Evolutionary conservation across 2,797 vertebrate species (phyloP).

Genomic region (Oophaga sylvatica): DNA sequence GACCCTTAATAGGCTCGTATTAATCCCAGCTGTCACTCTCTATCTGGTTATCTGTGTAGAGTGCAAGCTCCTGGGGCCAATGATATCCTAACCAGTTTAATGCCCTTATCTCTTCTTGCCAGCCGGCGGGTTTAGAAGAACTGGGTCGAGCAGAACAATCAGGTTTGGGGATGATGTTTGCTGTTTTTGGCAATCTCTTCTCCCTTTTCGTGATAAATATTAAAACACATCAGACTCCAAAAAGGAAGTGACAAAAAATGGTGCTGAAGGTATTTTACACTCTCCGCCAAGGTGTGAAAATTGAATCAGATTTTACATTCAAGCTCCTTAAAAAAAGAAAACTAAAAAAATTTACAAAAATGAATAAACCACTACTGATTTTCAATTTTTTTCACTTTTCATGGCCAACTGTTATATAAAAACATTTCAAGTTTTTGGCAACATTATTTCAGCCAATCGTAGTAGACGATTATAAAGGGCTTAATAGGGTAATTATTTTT

Average conservation of each 20-base stretch:
- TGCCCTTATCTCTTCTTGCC: conserved; percentile 50
- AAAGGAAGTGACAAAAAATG: neutral
- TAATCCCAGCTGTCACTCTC: conserved; percentile 44
- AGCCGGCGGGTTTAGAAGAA: conserved; percentile 15
- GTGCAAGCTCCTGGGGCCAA: conserved; percentile 46
- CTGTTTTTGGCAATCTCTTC: neutral
- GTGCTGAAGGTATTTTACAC: conserved; percentile 4
- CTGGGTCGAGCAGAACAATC: neutral
- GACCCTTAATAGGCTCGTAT: conserved; percentile 18
- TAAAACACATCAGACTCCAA: neutral
- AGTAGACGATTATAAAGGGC: no score
- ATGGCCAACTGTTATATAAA: no score
- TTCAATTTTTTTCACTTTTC: no score
- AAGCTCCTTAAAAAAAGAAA: no score
- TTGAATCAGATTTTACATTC: conserved; percentile 26
- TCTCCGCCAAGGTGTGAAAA: conserved; percentile 19
- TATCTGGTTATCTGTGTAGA: conserved; percentile 50
- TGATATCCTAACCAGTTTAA: conserved; percentile 1
- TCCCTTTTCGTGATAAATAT: neutral
- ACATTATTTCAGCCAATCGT: no score
- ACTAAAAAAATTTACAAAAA: no score
- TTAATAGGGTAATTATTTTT: no score
- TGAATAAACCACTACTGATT: no score
- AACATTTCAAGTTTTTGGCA: no score
- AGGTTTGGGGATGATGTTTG: neutral